Conservation (phyloP, 2,113 vertebrate genomes). For the Noctilio leporinus region DNA sequence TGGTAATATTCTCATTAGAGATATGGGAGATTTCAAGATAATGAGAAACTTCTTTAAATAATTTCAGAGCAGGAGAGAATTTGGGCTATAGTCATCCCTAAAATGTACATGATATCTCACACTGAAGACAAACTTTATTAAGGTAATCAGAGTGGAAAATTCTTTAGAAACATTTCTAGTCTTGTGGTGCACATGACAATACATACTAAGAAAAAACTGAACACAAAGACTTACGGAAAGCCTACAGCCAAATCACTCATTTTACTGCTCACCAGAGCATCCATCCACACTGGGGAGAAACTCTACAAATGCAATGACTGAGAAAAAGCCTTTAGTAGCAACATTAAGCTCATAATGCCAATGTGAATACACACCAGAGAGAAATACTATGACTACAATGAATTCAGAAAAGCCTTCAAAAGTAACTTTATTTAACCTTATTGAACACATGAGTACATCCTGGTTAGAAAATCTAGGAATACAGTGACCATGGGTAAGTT, state of each 20-base stretch:
- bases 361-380: background rate
- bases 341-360: background rate
- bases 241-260: constrained; percentile 84
- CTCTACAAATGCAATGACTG: background rate
- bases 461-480: background rate
- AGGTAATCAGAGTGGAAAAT: background rate
- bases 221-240: constrained; percentile 64
- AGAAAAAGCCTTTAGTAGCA: background rate
- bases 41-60: background rate
- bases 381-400: background rate
- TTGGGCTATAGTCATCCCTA: background rate
- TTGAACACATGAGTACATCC: background rate
- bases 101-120: background rate
- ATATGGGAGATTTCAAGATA: background rate
- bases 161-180: background rate
- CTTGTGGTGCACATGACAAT: background rate
- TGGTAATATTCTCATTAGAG: background rate
- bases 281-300: background rate
- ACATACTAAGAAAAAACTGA: background rate
- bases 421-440: background rate
- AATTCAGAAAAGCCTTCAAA: background rate
- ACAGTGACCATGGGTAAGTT: background rate
- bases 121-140: constrained; percentile 2
- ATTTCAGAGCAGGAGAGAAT: background rate
- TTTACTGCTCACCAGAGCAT: constrained; percentile 81